phyloP scores from a whole-genome alignment of 2,888 invertebrate genomes.

The Macropis europaea region DNA sequence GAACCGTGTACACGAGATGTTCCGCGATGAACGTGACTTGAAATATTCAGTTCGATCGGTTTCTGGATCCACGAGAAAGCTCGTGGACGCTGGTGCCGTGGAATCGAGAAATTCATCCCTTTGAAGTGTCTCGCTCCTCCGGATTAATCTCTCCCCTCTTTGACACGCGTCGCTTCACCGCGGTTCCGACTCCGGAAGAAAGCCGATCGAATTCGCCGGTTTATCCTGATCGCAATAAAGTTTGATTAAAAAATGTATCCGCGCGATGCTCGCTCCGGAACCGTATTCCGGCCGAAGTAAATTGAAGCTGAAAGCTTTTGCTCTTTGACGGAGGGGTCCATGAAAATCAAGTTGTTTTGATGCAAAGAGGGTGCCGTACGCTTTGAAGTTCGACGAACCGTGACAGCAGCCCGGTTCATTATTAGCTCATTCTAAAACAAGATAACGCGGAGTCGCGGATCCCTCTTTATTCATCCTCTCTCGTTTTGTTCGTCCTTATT shows the following conservation, averaged over 20 bases:
- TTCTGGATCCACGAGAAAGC: conserved; percentile 1
- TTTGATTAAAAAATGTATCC: background rate
- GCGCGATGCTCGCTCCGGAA: too few species aligned
- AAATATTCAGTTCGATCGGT: conserved; percentile 13
- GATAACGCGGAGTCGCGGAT: too few species aligned
- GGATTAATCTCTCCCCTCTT: conserved; percentile 1
- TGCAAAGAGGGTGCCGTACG: background rate
- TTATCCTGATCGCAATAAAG: background rate
- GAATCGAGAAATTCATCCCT: background rate
- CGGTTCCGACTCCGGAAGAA: background rate
- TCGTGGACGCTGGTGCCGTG: background rate
- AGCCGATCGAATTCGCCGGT: background rate
- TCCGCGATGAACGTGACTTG: conserved; percentile 19
- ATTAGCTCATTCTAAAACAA: conserved; percentile 18
- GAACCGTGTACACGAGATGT: conserved; percentile 7
- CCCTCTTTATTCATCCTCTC: too few species aligned
- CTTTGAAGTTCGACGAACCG: conserved; percentile 14
- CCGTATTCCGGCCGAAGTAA: background rate
- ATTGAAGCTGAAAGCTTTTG: conserved; percentile 1
- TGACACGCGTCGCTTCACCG: too few species aligned
- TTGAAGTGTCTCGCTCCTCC: background rate
- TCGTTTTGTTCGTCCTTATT: too few species aligned
- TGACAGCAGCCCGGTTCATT: background rate
- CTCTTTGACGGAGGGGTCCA: conserved; percentile 2
- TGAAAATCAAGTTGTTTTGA: conserved; percentile 9